Conservation (phyloP, 30 jellyfish, hydroid and myxozoan genomes). For the Rhopilema esculentum region DNA sequence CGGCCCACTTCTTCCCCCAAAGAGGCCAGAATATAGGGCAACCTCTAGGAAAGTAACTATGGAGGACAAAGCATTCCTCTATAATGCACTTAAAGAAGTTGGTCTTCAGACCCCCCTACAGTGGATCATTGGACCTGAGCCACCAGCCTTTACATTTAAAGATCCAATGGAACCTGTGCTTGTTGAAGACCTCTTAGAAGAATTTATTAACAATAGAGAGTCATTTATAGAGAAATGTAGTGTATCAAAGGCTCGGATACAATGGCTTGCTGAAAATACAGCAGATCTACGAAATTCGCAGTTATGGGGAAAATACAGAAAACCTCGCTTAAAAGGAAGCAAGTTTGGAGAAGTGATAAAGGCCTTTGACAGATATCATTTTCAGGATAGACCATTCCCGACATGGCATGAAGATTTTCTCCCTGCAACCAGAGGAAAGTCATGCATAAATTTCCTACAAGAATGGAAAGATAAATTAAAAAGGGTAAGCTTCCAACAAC, state of each 20-base stretch:
- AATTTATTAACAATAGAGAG: background rate
- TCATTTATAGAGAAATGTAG: background rate
- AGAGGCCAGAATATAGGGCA: conserved; percentile 12
- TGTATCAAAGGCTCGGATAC: conserved; percentile 16
- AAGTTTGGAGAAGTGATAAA: too few species aligned
- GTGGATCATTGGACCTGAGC: conserved; percentile 53
- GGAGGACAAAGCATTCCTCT: background rate
- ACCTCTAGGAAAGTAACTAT: background rate
- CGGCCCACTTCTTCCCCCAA: conserved; percentile 1
- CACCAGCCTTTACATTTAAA: conserved; percentile 6
- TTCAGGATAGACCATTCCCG: background rate
- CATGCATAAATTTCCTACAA: too few species aligned
- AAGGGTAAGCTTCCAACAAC: too few species aligned
- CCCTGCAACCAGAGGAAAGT: too few species aligned
- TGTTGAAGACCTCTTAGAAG: conserved; percentile 38
- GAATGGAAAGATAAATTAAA: too few species aligned
- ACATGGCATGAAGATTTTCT: too few species aligned
- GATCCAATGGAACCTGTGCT: conserved; percentile 13
- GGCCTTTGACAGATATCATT: background rate
- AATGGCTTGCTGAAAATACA: conserved; percentile 24
- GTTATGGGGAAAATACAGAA: conserved; percentile 19
- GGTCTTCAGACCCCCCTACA: conserved; percentile 18
- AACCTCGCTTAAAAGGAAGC: too few species aligned
- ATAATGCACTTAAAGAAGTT: background rate
- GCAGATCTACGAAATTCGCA: conserved; percentile 8